Conservation (phyloP, 2,888 invertebrate genomes). For the Tolmerus cingulatus region DNA sequence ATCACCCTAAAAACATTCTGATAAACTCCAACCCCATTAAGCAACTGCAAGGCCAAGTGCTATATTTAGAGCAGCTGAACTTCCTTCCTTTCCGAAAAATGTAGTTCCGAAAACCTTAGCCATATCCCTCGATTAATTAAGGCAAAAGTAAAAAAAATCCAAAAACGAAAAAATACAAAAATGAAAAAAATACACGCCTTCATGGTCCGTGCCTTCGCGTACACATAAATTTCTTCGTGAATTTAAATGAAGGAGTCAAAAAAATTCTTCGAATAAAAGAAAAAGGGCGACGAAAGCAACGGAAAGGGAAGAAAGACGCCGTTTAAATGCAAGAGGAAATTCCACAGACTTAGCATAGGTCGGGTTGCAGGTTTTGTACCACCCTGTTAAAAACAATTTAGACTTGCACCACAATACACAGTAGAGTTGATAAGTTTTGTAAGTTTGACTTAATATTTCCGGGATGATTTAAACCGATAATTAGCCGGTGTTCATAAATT, state of each 20-base stretch:
- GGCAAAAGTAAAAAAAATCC: neutral
- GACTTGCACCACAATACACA: neutral
- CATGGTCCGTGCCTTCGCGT: conserved; percentile 9
- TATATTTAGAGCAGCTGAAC: conserved; percentile 42
- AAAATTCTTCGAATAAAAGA: neutral
- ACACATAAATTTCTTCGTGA: conserved; percentile 15
- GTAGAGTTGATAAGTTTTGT: neutral
- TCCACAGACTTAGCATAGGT: conserved; percentile 3
- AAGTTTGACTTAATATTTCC: neutral
- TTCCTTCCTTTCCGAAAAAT: conserved; percentile 17
- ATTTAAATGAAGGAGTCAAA: neutral
- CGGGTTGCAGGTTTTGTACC: neutral
- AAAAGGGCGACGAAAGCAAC: neutral
- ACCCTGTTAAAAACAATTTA: neutral
- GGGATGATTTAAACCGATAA: neutral
- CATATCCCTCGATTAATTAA: conserved; percentile 28
- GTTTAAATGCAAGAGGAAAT: conserved; percentile 12
- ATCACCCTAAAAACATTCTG: neutral
- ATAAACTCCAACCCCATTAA: neutral
- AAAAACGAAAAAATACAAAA: neutral
- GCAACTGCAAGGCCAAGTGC: conserved; percentile 20
- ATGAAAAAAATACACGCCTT: neutral
- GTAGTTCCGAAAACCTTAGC: neutral
- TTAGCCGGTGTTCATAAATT: neutral
- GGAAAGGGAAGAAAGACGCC: neutral